Evolutionary conservation across 2,888 invertebrate species (phyloP).

Genomic region (Leucozona laternaria): DNA sequence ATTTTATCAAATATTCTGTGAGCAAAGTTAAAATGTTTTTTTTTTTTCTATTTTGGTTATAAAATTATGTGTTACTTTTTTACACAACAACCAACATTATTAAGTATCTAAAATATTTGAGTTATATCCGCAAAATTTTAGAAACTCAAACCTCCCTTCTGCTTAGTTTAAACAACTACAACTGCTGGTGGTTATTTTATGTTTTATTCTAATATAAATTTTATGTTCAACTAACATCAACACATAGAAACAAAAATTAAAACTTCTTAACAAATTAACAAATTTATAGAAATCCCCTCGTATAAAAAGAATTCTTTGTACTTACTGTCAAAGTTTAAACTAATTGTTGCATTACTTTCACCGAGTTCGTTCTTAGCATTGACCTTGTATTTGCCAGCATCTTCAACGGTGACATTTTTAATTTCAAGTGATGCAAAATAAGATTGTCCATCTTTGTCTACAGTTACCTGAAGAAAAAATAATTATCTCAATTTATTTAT

Average conservation of each 20-base stretch:
- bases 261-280: neutral
- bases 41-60: neutral
- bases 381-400: constrained; percentile 98
- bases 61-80: neutral
- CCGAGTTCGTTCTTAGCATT: constrained; percentile 99
- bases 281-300: neutral
- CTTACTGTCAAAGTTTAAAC: constrained; percentile 99
- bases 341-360: constrained; percentile 98
- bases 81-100: neutral
- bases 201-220: neutral
- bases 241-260: constrained; percentile 12
- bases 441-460: constrained; percentile 96
- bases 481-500: too few species aligned
- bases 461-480: constrained; percentile 87
- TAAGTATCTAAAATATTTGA: neutral
- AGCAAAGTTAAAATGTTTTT: neutral
- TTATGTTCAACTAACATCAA: constrained; percentile 13
- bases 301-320: constrained; percentile 79
- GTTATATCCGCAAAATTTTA: constrained; percentile 3
- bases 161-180: neutral
- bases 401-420: constrained; percentile 97
- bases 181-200: neutral
- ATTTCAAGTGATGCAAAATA: constrained; percentile 97
- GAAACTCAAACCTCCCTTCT: neutral
- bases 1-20: neutral